A percentile compares a stretch with the other conserved stretches of the same genome.
phyloP scores from a whole-genome alignment of 2,113 vertebrate species.

The Eclectus roratus region DNA sequence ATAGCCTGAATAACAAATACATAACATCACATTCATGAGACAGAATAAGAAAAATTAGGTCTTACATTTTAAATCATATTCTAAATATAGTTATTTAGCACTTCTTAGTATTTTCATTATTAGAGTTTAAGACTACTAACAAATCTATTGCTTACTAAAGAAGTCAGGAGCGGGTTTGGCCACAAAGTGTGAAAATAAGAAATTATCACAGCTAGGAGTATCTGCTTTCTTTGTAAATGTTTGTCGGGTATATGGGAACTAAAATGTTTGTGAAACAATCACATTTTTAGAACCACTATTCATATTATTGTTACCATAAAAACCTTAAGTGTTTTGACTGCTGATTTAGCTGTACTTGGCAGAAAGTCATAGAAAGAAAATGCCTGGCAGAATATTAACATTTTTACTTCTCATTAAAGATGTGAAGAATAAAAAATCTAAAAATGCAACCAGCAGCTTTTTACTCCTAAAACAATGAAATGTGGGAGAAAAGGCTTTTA shows the following conservation, averaged over 20 bases:
- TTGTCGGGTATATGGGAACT: not conserved
- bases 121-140: not conserved
- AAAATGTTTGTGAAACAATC: not conserved
- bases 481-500: conserved; percentile 28
- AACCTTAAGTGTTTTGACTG: conserved; percentile 7
- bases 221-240: not conserved
- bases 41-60: not conserved
- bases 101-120: not conserved
- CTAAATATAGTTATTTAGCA: not conserved
- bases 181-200: conserved; percentile 10
- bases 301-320: conserved; percentile 16
- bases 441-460: conserved; percentile 8
- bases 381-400: not conserved
- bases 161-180: not conserved
- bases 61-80: not conserved
- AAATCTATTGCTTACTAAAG: not conserved
- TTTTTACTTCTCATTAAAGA: conserved; percentile 28
- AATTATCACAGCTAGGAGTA: not conserved
- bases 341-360: not conserved
- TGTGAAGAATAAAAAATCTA: not conserved
- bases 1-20: not conserved
- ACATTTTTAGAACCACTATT: not conserved
- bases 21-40: not conserved
- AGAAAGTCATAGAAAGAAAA: conserved; percentile 26
- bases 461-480: conserved; percentile 36